Conservation (phyloP, 2,113 vertebrate species). For the Scolopax mira region DNA sequence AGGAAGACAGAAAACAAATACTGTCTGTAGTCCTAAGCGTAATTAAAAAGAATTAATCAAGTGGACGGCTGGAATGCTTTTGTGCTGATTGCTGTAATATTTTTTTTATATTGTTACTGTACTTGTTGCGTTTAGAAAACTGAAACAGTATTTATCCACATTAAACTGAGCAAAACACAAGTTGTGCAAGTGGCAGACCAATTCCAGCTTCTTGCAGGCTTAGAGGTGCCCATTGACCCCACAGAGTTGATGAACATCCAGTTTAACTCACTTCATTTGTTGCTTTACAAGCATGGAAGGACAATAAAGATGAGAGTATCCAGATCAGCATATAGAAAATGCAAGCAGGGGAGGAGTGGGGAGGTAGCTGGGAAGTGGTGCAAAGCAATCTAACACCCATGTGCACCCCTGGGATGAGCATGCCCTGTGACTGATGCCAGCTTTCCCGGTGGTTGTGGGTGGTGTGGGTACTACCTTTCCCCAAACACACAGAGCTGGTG, state of each 20-base stretch:
- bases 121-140: background rate
- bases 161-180: background rate
- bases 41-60: background rate
- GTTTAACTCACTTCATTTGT: background rate
- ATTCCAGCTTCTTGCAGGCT: background rate
- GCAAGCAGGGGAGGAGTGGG: background rate
- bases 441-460: background rate
- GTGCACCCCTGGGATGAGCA: background rate
- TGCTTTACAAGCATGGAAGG: background rate
- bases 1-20: background rate
- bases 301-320: background rate
- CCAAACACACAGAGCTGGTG: fast-evolving
- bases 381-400: background rate
- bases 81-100: background rate
- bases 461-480: background rate
- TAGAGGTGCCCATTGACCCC: background rate
- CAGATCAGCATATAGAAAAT: background rate
- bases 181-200: fast-evolving
- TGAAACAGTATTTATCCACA: background rate
- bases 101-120: background rate
- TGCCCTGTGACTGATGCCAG: fast-evolving
- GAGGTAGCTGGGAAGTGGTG: background rate
- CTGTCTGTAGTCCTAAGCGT: background rate
- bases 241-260: background rate
- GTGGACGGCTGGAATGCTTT: background rate